A percentile compares a stretch with the other conserved stretches of the same genome.
These are phyloP conservation scores for Taeniopygia guttata DNA, from an alignment of 2,797 vertebrate species.

Conservation along the genomic window DNA sequence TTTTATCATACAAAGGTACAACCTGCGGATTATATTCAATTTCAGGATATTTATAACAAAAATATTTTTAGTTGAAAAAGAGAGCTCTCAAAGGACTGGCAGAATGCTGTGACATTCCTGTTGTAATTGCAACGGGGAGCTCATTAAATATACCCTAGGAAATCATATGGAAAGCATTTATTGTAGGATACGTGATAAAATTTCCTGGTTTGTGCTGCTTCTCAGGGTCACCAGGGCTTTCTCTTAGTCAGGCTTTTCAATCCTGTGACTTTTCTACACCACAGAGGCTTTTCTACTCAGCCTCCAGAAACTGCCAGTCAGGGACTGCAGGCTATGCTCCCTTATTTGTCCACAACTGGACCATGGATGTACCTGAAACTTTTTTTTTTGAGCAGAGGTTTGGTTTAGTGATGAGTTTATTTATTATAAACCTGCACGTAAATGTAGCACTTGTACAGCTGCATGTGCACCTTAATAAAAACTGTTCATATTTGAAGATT, in stretches of 20 bases:
- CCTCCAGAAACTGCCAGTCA: background rate
- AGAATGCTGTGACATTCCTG: background rate
- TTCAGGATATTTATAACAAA: background rate
- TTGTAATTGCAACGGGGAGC: background rate
- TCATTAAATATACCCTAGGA: slow-evolving; percentile 17
- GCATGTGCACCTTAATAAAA: background rate
- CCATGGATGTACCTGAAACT: background rate
- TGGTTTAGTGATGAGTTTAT: background rate
- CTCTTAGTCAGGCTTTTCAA: background rate
- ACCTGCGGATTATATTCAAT: background rate
- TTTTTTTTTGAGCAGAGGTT: background rate
- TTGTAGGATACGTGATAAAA: background rate
- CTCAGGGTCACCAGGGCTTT: background rate
- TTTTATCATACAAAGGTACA: background rate
- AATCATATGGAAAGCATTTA: background rate
- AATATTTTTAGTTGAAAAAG: background rate
- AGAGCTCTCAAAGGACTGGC: background rate
- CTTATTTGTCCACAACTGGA: background rate
- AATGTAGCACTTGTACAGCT: background rate
- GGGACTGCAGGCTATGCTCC: rapidly evolving
- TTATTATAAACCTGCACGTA: rapidly evolving
- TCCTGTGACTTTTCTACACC: background rate
- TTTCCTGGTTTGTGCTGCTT: background rate
- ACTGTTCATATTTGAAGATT: background rate
- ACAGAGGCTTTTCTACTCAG: background rate